These are phyloP conservation scores for Pterostichus madidus DNA, from an alignment of 2,888 invertebrate species.

Conservation along the genomic window DNA sequence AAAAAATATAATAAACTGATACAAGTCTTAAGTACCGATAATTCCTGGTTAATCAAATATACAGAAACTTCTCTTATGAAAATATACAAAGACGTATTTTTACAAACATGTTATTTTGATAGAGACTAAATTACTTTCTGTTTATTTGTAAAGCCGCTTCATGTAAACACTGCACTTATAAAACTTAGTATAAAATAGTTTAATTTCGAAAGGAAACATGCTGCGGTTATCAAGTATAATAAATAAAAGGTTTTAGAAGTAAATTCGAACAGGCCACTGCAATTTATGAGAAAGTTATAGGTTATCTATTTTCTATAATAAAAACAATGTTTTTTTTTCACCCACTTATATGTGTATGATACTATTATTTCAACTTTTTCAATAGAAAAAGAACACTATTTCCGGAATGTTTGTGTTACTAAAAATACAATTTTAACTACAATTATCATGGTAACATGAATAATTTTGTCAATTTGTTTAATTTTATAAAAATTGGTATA, in stretches of 20 bases:
- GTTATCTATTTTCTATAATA: too few relatives aligned
- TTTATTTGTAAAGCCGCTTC: constrained; percentile 33
- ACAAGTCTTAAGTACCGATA: background rate
- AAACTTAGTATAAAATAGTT: constrained; percentile 20
- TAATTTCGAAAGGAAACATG: constrained; percentile 39
- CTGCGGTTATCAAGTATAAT: constrained; percentile 22
- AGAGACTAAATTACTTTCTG: constrained; percentile 48
- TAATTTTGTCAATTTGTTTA: too few relatives aligned
- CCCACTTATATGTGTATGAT: too few relatives aligned
- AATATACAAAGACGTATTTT: constrained; percentile 45
- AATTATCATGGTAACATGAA: too few relatives aligned
- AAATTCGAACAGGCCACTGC: background rate
- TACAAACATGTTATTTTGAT: constrained; percentile 47
- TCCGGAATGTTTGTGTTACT: too few relatives aligned
- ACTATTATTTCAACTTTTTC: too few relatives aligned
- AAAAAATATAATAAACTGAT: constrained; percentile 26
- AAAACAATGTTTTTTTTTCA: too few relatives aligned
- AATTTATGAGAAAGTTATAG: too few relatives aligned
- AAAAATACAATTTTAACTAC: too few relatives aligned
- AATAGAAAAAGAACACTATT: too few relatives aligned
- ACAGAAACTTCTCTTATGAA: constrained; percentile 7
- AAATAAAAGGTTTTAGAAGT: constrained; percentile 23
- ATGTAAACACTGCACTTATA: constrained; percentile 36
- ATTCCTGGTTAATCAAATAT: constrained; percentile 5
- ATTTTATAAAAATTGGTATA: too few relatives aligned